phyloP scores from a whole-genome alignment of 2,888 invertebrate genomes.

The Brachyopa scutellaris region DNA sequence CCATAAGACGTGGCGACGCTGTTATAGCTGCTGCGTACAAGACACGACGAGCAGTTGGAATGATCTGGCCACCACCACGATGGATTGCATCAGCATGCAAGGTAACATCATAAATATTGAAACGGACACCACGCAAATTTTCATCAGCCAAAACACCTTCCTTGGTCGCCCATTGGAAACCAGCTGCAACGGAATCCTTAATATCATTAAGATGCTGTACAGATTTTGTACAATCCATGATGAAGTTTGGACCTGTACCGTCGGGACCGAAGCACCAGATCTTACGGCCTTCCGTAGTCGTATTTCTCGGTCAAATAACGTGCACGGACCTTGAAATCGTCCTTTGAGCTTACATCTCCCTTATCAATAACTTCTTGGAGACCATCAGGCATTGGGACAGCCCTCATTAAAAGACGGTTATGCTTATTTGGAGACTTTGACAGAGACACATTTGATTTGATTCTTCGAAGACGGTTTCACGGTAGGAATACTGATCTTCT shows the following conservation, averaged over 20 bases:
- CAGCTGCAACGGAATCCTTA: slow-evolving; percentile 99
- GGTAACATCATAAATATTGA: slow-evolving; percentile 99
- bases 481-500: slow-evolving; percentile 99
- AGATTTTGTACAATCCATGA: slow-evolving; percentile 99
- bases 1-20: slow-evolving; percentile 96
- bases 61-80: slow-evolving; percentile 99
- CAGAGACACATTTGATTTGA: slow-evolving; percentile 97
- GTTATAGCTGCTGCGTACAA: slow-evolving; percentile 99
- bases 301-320: slow-evolving; percentile 97
- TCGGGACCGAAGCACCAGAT: slow-evolving; percentile 99
- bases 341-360: slow-evolving; percentile 96
- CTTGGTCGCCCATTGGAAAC: slow-evolving; percentile 99
- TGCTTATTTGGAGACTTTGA: slow-evolving; percentile 99
- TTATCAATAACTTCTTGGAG: slow-evolving; percentile 98
- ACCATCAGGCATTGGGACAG: slow-evolving; percentile 97
- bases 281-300: slow-evolving; percentile 99
- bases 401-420: slow-evolving; percentile 98
- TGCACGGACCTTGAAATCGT: slow-evolving; percentile 98
- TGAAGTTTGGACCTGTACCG: slow-evolving; percentile 98
- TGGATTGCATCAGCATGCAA: slow-evolving; percentile 99
- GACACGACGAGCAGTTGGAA: slow-evolving; percentile 98
- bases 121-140: slow-evolving; percentile 96
- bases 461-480: slow-evolving; percentile 97
- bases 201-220: slow-evolving; percentile 99
- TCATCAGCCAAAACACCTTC: slow-evolving; percentile 99